Base-by-base conservation (phyloP, 1,140 invertebrate species). In the Leptoteleia sp. region DNA sequence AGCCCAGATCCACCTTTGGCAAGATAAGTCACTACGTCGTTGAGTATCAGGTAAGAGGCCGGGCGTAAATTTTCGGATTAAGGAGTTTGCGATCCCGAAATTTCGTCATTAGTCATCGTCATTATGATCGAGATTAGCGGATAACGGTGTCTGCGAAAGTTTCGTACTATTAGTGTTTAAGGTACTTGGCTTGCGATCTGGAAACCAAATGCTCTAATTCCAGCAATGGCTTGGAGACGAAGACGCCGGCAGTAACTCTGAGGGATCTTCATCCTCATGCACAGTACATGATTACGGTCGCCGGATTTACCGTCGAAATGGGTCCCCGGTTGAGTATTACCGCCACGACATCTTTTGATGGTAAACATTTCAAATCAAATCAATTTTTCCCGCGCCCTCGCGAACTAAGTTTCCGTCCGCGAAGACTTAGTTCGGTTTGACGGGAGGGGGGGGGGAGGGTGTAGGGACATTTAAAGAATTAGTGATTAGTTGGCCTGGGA, bases 251-350 rank as follows among this genome's bases (percentile, higher is more conserved):
- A 8, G 65, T 55, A 37, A 72, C 38, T n/a, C 45, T 78, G 45
- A 78, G 67, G 59, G 52, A 72, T 67, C 75, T 78, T 54, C 38
- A 72, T 50, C 59, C 75, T 52, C 75, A 78, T 54, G 52, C 67
- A 7, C 75, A 78, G 45, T 78, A 78, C 54, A 38, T 47, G 52
- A 78, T 78, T 65, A 54, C 50, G 38, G 75, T 77, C n/a, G 59
- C 65, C 11, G 75, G 75, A 52, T 77, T 71, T 47, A 77, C 75
- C 9, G 59, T 77, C 1, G 65, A 57, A 65, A 71, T 65, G 12
- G 75, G 75, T 65, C 59, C 75, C 50, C 9, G 25, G 65, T 25
- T 43, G 16, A 70, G 50, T 38, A 67, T 76, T 13, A 57, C 16
- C 1, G 42, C 43, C 12, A 62, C 73, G 6, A 76, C 73, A 4